phyloP scores from a whole-genome alignment of 2,113 vertebrate species.

The Noturus placidus region DNA sequence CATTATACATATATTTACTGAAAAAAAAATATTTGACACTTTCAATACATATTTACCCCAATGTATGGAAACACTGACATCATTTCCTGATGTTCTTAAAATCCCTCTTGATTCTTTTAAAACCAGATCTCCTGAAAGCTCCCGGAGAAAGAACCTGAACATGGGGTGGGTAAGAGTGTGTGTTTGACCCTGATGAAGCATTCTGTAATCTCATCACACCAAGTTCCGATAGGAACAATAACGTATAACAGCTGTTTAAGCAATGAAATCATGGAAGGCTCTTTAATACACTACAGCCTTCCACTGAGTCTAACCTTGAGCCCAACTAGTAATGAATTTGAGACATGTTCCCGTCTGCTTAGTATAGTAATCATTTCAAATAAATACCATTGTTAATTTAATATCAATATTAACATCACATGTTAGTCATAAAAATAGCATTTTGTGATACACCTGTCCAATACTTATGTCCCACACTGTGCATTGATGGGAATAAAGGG shows the following conservation, averaged over 20 bases:
- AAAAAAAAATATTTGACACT: no score
- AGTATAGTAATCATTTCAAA: background rate
- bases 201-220: conserved; percentile 18
- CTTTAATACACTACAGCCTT: conserved; percentile 20
- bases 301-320: conserved; percentile 36
- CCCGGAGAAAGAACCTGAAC: background rate
- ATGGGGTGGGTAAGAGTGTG: conserved; percentile 4
- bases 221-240: conserved; percentile 23
- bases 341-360: background rate
- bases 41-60: no score
- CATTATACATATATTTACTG: no score
- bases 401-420: no score
- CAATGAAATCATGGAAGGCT: conserved; percentile 17
- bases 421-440: no score
- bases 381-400: no score
- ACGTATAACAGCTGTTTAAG: conserved; percentile 36
- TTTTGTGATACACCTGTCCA: no score
- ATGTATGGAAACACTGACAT: background rate
- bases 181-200: conserved; percentile 17
- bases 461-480: no score
- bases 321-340: conserved; percentile 10
- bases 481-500: no score
- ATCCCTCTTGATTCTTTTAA: background rate
- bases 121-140: background rate
- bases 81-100: background rate